phyloP scores from a whole-genome alignment of 2,113 vertebrate species.

The Leptobrachium leishanense region DNA sequence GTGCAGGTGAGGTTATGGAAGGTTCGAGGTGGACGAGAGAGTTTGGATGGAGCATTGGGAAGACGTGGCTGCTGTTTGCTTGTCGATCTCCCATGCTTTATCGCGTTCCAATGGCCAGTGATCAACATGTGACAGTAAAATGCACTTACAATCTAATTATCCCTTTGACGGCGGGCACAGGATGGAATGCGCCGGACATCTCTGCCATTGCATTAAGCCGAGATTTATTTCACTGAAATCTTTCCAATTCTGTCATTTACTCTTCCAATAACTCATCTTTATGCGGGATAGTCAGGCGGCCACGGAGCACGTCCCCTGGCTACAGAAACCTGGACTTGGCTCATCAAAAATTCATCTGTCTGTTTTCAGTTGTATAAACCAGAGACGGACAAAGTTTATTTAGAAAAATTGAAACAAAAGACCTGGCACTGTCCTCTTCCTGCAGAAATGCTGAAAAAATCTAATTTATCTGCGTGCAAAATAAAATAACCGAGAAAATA shows the following conservation, averaged over 20 bases:
- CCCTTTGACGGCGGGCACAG: neutral
- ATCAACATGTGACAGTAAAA: conserved; percentile 3
- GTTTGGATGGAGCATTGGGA: neutral
- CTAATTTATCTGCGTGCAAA: too few relatives aligned
- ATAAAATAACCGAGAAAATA: too few relatives aligned
- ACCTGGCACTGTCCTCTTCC: too few relatives aligned
- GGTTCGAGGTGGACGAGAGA: conserved; percentile 45
- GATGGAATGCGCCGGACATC: neutral
- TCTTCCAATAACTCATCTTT: neutral
- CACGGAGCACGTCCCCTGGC: too few relatives aligned
- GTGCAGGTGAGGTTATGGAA: conserved; percentile 8
- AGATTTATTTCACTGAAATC: neutral
- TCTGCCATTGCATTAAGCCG: neutral
- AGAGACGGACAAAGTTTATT: too few relatives aligned
- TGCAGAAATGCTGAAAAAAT: too few relatives aligned
- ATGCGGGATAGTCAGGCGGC: neutral
- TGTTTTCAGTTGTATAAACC: too few relatives aligned
- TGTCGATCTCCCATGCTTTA: neutral
- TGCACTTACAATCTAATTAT: conserved; percentile 7
- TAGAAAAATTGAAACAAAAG: too few relatives aligned
- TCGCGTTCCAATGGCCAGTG: neutral
- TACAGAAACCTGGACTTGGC: too few relatives aligned
- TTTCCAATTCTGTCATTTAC: neutral
- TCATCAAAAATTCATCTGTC: too few relatives aligned
- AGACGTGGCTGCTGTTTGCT: neutral